Base-by-base conservation (phyloP, 35 echinoderm and acorn worm genomes). In the Apostichopus parvimensis region DNA sequence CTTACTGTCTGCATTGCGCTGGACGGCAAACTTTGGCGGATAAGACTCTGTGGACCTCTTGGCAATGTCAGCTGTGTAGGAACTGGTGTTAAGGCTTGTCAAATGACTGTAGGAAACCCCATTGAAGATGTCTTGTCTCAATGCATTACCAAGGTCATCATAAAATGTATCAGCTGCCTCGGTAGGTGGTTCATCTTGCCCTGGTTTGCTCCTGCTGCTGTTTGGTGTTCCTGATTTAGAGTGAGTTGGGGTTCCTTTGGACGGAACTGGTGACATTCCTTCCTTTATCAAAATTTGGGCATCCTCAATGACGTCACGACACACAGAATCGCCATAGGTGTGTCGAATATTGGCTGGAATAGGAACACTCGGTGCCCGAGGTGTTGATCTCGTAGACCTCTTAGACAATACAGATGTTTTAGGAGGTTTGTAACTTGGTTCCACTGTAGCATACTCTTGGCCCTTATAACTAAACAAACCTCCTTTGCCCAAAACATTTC, bases 1-100 rank as follows among this genome's bases (percentile, higher is more conserved):
- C 97, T 99, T 92, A 99, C 97, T 99, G 78, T 99, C 97, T 26
- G 57, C 88, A 93, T 99, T 99, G 79, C 93, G 93, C 21, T 93
- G 94, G 26, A 95, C 83, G 2, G 82, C 97, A 99, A 96, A 96
- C 78, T 92, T 93, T 6, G 97, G 97, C 9, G 97, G 97, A 62
- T 90, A 95, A 6, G 54, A 89, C 56, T 94, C 87, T 34, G 80
- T 94, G 54, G 95, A 88, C 61, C 70, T 93, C 24, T 54, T 64
- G 17, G 92, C 78, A 5, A 94, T 79, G 17, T 93, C 95, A 22
- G 94, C 79, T 77, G 97, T 99, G 86, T 94, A 99, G 7, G 97
- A 99, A 83, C 91, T 92, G 22, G 94, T 93, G 57, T 96, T 95
- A 2, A 99, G 89, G 90, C 97, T 99, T 56, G 89, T 93, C 57